Conservation (phyloP, 2,113 vertebrate species). For the Origma solitaria region DNA sequence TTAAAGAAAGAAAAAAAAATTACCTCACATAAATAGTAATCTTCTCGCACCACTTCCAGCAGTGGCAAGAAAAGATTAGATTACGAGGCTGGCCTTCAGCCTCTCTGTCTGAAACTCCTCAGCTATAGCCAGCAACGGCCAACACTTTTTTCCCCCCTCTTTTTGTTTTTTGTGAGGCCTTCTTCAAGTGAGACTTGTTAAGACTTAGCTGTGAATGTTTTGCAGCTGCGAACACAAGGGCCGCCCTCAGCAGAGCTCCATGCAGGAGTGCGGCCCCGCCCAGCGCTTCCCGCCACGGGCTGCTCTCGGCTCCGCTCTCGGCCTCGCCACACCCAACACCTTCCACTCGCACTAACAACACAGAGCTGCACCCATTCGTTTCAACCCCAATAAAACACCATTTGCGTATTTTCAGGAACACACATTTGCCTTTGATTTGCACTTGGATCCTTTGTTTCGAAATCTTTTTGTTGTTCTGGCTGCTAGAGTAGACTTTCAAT, state of each 20-base stretch:
- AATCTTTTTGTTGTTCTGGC: neutral
- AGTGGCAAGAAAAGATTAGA: neutral
- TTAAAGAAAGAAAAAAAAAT: too few relatives aligned
- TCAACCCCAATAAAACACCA: neutral
- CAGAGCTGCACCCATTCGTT: neutral
- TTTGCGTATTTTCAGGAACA: neutral
- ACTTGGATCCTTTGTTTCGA: neutral
- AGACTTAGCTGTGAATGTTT: neutral
- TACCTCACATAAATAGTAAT: neutral
- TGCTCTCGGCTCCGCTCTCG: neutral
- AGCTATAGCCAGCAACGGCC: neutral
- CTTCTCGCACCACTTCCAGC: fast-evolving
- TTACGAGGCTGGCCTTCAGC: neutral
- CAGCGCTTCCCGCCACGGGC: neutral
- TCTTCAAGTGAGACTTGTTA: neutral
- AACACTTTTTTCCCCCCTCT: fast-evolving
- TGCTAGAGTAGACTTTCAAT: neutral
- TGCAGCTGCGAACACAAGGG: neutral
- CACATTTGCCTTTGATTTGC: neutral
- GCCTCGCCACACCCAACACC: neutral
- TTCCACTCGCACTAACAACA: too few relatives aligned
- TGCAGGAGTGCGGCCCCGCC: too few relatives aligned
- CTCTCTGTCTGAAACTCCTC: neutral
- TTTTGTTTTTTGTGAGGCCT: neutral
- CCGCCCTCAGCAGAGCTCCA: neutral